Evolutionary conservation across 2,113 vertebrate genomes (phyloP).

Genomic region (Prochilodus magdalenae): DNA sequence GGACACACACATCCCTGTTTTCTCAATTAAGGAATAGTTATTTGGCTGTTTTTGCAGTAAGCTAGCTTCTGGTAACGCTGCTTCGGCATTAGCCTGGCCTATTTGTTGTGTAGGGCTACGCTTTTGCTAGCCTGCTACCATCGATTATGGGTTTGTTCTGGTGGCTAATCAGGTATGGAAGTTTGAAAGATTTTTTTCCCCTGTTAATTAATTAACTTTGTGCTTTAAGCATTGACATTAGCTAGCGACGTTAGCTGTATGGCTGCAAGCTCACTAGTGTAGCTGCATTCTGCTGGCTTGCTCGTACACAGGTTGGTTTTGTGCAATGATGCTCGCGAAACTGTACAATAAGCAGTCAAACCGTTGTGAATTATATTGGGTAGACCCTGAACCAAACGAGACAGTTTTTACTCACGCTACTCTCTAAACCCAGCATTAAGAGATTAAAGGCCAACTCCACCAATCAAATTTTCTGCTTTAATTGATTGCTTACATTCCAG

Average conservation of each 20-base stretch:
- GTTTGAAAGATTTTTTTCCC: too few relatives aligned
- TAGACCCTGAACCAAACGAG: neutral
- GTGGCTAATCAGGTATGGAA: neutral
- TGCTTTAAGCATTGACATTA: neutral
- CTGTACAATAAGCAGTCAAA: neutral
- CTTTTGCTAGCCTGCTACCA: neutral
- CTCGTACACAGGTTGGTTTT: neutral
- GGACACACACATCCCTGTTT: neutral
- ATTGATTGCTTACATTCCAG: too few relatives aligned
- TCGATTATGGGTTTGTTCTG: neutral
- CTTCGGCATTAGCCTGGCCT: constrained; percentile 4
- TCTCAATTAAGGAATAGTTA: neutral
- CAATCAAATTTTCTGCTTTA: too few relatives aligned
- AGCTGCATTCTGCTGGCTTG: neutral
- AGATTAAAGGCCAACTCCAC: neutral
- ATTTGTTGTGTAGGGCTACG: neutral
- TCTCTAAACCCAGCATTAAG: neutral
- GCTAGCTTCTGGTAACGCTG: neutral
- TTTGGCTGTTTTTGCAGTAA: neutral
- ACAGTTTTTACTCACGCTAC: neutral
- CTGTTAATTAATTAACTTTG: neutral
- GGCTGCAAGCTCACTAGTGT: too few relatives aligned
- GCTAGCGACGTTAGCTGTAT: neutral
- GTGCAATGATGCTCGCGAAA: neutral
- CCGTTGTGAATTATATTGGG: neutral